phyloP scores from a whole-genome alignment of 2,113 vertebrate genomes.

The Coregonus clupeaformis region DNA sequence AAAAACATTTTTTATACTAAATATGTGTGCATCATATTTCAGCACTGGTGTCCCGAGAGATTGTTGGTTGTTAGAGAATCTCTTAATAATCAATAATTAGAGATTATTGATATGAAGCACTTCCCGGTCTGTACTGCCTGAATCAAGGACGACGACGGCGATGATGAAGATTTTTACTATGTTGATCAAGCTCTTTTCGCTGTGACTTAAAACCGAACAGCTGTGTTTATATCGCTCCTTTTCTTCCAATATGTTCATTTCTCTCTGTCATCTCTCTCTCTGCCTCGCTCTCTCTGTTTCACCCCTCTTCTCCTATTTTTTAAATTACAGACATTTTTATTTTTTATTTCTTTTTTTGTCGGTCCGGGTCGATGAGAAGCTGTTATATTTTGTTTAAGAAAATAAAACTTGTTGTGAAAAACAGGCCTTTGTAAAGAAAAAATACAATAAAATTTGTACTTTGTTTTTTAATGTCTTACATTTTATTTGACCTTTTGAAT shows the following conservation, averaged over 20 bases:
- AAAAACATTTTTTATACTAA: conserved; percentile 26
- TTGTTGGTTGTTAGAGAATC: conserved; percentile 13
- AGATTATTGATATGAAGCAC: conserved; percentile 65
- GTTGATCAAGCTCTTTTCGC: conserved; percentile 43
- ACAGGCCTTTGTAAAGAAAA: conserved; percentile 92
- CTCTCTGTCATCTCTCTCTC: conserved; percentile 28
- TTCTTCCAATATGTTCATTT: background rate
- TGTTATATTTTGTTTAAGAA: conserved; percentile 97
- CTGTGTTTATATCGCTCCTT: conserved; percentile 42
- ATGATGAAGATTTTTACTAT: conserved; percentile 39
- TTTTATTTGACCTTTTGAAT: background rate
- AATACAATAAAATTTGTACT: conserved; percentile 94
- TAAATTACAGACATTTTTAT: conserved; percentile 42
- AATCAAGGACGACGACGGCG: conserved; percentile 28
- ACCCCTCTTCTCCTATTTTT: conserved; percentile 46
- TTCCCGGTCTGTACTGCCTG: conserved; percentile 68
- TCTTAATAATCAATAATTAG: too few relatives aligned
- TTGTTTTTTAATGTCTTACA: conserved; percentile 83
- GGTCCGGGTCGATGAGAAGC: conserved; percentile 88
- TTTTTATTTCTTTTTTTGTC: conserved; percentile 60
- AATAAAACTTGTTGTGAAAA: conserved; percentile 78
- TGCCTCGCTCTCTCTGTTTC: conserved; percentile 26
- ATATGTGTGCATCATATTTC: conserved; percentile 37
- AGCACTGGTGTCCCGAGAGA: conserved; percentile 52
- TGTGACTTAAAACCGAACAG: conserved; percentile 39